Evolutionary conservation across 2,888 invertebrate genomes (phyloP), one percentile per base, ranked within the genome.

Genomic region (Chalcis sispes): DNA sequence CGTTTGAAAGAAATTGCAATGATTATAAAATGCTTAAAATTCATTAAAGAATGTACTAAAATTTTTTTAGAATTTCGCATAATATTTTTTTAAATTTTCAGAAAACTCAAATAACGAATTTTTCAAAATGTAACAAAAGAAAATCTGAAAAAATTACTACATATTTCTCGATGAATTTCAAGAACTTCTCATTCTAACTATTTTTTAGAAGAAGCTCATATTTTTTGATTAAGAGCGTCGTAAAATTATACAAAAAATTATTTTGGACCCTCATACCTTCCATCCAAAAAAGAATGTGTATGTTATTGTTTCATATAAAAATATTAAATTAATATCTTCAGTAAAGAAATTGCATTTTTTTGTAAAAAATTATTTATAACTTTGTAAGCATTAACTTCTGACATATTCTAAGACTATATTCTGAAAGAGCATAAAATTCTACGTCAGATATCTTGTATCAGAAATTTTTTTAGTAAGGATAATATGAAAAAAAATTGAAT

Each of bases 401-500:
- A 46, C 46, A 46, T 10, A 46, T 15, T 46, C 46, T 46, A 15
- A 15, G 2, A 15, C n/a, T 15, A 46, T 46, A 46, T 46, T 46
- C 15, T 46, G 46, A 15, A 13, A 46, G 46, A 46, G 46, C 46
- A 46, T 46, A 15, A 46, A 13, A 46, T 46, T 46, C 13, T 46
- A 46, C 46, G 46, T 46, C 46, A 15, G 46, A 46, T 46, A 13
- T 46, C 2, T 2, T 46, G 46, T n/a, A 13, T 46, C 15, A 10
- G 4, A 2, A 46, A 10, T 46, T 46, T 46, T 46, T 46, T 15
- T 46, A 15, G 2, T 15, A 46, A 2, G 13, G 13, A 15, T 46
- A 46, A 10, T 46, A 46, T 46, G 46, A 46, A 46, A 46, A 46
- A n/a, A 46, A 46, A 46, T 15, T 46, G 46, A 15, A 46, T 46